A percentile compares a stretch with the other conserved stretches of the same genome.
These are phyloP conservation scores for Epinotia demarniana DNA, from an alignment of 2,888 invertebrate species.

Conservation along the genomic window DNA sequence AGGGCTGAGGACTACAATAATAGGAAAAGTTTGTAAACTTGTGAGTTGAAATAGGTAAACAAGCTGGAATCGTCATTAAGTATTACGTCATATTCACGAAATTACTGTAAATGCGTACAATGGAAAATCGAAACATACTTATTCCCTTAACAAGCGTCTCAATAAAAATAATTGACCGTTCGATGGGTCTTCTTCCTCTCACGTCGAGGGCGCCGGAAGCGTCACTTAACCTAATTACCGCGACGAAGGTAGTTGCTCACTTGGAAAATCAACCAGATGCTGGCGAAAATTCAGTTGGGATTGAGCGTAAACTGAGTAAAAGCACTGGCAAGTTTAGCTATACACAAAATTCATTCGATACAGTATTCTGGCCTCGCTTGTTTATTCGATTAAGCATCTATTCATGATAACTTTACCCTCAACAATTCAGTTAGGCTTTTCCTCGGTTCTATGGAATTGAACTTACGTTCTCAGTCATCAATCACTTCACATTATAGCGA, in stretches of 20 bases:
- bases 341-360: neutral
- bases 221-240: conserved; percentile 72
- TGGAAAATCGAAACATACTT: neutral
- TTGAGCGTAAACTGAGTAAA: conserved; percentile 13
- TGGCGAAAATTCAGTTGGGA: conserved; percentile 34
- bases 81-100: conserved; percentile 4
- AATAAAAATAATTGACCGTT: conserved; percentile 47
- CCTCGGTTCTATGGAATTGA: no score
- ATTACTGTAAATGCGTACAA: neutral
- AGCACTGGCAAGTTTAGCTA: conserved; percentile 5
- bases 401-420: neutral
- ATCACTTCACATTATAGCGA: no score
- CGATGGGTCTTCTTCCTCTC: conserved; percentile 55
- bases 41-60: neutral
- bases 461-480: no score
- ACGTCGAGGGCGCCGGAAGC: conserved; percentile 58
- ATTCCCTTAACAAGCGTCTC: conserved; percentile 22
- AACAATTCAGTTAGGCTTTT: neutral
- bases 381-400: neutral
- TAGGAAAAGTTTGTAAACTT: no score
- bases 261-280: conserved; percentile 49
- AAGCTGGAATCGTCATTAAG: no score
- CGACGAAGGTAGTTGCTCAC: conserved; percentile 52
- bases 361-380: neutral
- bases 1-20: neutral